Percentiles rank a stretch among this genome's conserved stretches.
Evolutionary conservation across 2,888 invertebrate genomes (phyloP).

Genomic region (Spicauda simplicius): DNA sequence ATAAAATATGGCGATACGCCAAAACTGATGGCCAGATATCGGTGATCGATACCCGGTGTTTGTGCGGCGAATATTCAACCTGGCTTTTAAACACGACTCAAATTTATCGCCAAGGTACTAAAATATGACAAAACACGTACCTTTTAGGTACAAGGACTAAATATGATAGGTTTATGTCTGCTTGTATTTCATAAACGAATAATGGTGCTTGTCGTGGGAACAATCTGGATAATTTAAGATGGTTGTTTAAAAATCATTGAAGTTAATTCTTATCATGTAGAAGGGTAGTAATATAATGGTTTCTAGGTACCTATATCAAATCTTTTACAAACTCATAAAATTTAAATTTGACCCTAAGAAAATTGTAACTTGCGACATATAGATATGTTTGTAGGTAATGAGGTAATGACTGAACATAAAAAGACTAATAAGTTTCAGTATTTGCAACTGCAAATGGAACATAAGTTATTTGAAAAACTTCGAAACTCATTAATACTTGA

Average conservation of each 20-base stretch:
- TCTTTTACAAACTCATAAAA: too few relatives aligned
- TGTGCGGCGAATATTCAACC: background rate
- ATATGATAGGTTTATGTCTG: background rate
- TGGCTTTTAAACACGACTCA: background rate
- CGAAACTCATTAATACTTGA: background rate
- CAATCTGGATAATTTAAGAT: too few relatives aligned
- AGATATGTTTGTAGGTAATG: background rate
- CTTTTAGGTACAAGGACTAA: background rate
- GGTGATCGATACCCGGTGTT: conserved; percentile 11
- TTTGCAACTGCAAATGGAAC: background rate
- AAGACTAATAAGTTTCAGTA: background rate
- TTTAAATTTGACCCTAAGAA: background rate
- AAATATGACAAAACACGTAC: background rate
- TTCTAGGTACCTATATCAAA: too few relatives aligned
- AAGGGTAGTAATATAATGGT: too few relatives aligned
- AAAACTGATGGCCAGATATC: conserved; percentile 12
- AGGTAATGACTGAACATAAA: background rate
- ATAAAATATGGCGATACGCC: conserved; percentile 18
- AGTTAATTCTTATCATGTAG: too few relatives aligned
- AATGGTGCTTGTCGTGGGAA: too few relatives aligned
- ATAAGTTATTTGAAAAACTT: background rate
- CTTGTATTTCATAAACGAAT: background rate
- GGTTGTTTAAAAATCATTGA: too few relatives aligned
- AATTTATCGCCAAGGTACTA: conserved; percentile 2
- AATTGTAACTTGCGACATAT: background rate